Conservation (phyloP, 2,113 vertebrate species). For the Caranx melampygus region DNA sequence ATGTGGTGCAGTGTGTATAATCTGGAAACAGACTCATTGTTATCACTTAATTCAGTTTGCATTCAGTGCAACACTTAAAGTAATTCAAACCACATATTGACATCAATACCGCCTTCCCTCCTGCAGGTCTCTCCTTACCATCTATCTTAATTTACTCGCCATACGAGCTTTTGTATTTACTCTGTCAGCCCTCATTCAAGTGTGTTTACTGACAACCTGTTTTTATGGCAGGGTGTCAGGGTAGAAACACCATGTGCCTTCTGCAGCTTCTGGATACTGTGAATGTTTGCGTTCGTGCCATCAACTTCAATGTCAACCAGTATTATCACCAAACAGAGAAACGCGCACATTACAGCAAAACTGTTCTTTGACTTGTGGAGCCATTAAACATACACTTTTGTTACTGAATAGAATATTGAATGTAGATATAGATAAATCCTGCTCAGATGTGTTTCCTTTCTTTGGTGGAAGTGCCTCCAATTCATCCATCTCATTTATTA, state of each 20-base stretch:
- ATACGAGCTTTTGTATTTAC: background rate
- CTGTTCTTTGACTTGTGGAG: background rate
- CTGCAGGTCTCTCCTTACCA: background rate
- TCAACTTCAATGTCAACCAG: conserved; percentile 49
- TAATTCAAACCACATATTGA: background rate
- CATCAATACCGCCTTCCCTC: background rate
- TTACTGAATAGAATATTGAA: background rate
- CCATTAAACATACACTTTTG: conserved; percentile 4
- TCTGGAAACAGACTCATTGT: background rate
- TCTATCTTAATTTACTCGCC: background rate
- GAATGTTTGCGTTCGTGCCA: conserved; percentile 49
- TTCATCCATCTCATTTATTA: background rate
- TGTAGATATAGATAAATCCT: too few relatives aligned
- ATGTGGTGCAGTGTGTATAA: background rate
- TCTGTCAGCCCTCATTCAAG: conserved; percentile 43
- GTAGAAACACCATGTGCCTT: conserved; percentile 45
- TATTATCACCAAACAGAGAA: conserved; percentile 43
- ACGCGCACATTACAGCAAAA: conserved; percentile 17
- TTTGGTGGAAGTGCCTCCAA: background rate
- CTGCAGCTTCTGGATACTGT: conserved; percentile 29
- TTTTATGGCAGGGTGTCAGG: conserved; percentile 23
- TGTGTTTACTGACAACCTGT: conserved; percentile 70
- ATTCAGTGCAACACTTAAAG: background rate
- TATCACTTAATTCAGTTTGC: background rate
- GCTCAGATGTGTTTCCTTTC: conserved; percentile 2